phyloP scores from a whole-genome alignment of 2,113 vertebrate genomes.

The Machaerirhynchus nigripectus region DNA sequence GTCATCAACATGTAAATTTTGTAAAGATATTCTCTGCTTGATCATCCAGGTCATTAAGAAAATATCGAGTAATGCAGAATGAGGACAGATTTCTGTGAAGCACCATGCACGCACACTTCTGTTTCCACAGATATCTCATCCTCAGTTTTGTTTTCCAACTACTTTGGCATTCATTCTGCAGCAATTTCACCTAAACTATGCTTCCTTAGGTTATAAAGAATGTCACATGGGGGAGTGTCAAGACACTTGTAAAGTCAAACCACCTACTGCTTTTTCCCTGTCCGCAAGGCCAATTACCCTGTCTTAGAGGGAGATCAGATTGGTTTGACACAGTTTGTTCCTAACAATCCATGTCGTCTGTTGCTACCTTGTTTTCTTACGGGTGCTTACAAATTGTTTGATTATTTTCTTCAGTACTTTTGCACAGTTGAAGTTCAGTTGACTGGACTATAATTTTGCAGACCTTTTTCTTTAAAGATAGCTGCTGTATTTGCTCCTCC shows the following conservation, averaged over 20 bases:
- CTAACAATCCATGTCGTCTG: constrained; percentile 23
- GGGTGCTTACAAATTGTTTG: constrained; percentile 18
- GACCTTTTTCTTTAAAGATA: constrained; percentile 17
- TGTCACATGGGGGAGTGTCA: neutral
- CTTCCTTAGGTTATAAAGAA: constrained; percentile 19
- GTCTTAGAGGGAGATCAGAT: constrained; percentile 45
- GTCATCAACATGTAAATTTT: neutral
- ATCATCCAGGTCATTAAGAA: neutral
- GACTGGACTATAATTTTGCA: constrained; percentile 41
- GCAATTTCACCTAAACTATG: constrained; percentile 3
- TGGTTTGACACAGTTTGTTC: constrained; percentile 59
- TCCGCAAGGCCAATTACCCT: constrained; percentile 30
- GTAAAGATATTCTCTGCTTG: neutral
- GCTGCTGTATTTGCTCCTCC: neutral
- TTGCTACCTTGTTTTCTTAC: constrained; percentile 24
- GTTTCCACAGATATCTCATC: neutral
- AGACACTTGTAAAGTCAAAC: constrained; percentile 37
- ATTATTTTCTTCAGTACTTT: constrained; percentile 52
- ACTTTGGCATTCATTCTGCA: constrained; percentile 9
- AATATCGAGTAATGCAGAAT: neutral
- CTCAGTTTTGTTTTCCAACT: neutral
- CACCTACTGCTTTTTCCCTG: constrained; percentile 50
- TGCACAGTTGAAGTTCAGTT: neutral
- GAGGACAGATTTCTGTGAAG: neutral
- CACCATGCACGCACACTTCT: neutral